Percentiles rank a stretch among this genome's conserved stretches.
Conservation (phyloP, 2,888 invertebrate species). For the Platynereis dumerilii region DNA sequence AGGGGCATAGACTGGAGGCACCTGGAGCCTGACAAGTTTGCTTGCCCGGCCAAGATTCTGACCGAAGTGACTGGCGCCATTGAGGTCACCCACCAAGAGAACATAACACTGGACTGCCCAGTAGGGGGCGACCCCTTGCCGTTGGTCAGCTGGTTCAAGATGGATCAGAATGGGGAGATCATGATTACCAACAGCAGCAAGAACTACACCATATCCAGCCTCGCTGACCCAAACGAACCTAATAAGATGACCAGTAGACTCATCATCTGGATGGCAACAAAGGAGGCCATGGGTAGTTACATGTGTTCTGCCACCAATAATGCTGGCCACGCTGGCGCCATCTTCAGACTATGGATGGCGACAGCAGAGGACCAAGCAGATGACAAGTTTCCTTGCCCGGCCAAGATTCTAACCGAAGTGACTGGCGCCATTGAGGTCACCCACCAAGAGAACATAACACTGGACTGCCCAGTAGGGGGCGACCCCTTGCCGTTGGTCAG, state of each 20-base stretch:
- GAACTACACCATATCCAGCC: neutral
- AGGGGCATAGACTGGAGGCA: conserved; percentile 36
- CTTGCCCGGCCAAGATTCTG: conserved; percentile 37
- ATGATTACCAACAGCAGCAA: conserved; percentile 6
- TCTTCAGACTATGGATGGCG: conserved; percentile 33
- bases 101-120: conserved; percentile 34
- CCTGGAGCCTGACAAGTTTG: conserved; percentile 34
- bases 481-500: no score
- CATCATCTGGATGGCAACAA: conserved; percentile 17
- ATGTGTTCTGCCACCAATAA: conserved; percentile 34
- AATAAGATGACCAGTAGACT: conserved; percentile 23
- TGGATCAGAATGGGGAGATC: neutral
- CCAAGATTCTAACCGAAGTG: no score
- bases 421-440: no score
- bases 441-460: no score
- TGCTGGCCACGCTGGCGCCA: conserved; percentile 35
- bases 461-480: no score
- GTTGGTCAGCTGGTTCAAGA: conserved; percentile 33
- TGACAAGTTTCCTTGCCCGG: no score
- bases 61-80: conserved; percentile 26
- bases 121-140: conserved; percentile 36
- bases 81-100: conserved; percentile 24
- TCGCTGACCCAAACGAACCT: conserved; percentile 1
- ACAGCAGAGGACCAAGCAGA: neutral
- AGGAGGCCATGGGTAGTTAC: conserved; percentile 33